Evolutionary conservation across 2,888 invertebrate species (phyloP).

Genomic region (Leptinotarsa haldemani): DNA sequence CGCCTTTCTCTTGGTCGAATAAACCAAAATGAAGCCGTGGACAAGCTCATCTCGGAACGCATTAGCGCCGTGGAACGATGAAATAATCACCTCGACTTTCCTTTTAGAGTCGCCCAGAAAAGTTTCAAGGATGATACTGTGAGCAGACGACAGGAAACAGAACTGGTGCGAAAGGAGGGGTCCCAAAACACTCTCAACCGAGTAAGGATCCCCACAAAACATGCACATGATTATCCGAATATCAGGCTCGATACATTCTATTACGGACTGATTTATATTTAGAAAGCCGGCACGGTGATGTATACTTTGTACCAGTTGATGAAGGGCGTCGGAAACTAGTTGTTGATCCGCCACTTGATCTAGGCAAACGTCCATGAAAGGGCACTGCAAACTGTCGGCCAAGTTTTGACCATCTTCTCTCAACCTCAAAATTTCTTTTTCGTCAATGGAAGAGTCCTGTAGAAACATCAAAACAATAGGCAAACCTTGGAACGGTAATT

Average conservation of each 20-base stretch:
- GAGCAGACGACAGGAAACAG: conserved; percentile 86
- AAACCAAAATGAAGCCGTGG: conserved; percentile 95
- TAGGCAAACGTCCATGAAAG: conserved; percentile 84
- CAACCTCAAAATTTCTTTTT: conserved; percentile 85
- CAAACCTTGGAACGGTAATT: conserved; percentile 84
- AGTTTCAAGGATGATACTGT: conserved; percentile 91
- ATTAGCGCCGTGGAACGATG: conserved; percentile 94
- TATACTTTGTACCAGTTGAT: conserved; percentile 80
- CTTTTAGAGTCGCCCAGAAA: conserved; percentile 91
- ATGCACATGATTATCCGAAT: conserved; percentile 94
- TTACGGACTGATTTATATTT: conserved; percentile 78
- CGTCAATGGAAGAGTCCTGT: conserved; percentile 84
- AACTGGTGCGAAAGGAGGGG: conserved; percentile 89
- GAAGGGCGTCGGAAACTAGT: conserved; percentile 78
- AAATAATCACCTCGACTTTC: conserved; percentile 88
- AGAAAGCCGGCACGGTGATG: conserved; percentile 82
- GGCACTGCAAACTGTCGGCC: conserved; percentile 88
- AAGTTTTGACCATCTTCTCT: conserved; percentile 91
- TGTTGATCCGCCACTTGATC: conserved; percentile 75
- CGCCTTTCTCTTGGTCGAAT: conserved; percentile 94
- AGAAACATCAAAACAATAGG: conserved; percentile 93
- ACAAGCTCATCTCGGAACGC: conserved; percentile 92
- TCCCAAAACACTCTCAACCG: conserved; percentile 88
- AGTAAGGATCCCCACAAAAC: conserved; percentile 96
- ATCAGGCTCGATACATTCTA: conserved; percentile 85